A percentile compares a stretch with the other conserved stretches of the same genome.
Evolutionary conservation across 2,113 vertebrate species (phyloP).

Genomic region (Strix uralensis): DNA sequence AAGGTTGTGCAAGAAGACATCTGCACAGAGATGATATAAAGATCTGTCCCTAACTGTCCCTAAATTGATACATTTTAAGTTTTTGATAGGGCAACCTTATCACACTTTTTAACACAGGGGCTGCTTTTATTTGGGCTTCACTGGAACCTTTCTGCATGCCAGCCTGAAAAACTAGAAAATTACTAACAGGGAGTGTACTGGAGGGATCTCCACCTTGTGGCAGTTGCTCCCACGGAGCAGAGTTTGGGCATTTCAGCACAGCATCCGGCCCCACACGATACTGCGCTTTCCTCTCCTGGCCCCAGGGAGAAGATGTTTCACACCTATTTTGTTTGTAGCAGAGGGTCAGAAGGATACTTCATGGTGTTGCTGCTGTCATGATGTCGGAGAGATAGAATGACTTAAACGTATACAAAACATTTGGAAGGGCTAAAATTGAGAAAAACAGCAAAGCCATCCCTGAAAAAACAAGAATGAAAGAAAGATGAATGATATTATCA

Average conservation of each 20-base stretch:
- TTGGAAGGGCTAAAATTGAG: neutral
- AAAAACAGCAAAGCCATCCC: neutral
- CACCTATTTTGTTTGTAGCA: neutral
- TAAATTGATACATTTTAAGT: neutral
- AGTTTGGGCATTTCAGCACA: neutral
- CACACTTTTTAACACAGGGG: neutral
- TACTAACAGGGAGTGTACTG: accelerated
- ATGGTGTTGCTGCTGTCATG: neutral
- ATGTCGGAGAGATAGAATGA: neutral
- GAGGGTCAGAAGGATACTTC: neutral
- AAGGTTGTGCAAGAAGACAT: neutral
- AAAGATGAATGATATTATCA: neutral
- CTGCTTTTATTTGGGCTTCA: neutral
- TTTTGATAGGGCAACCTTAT: neutral
- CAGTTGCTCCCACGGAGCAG: neutral
- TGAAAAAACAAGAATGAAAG: neutral
- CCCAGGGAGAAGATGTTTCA: neutral
- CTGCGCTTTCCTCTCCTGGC: neutral
- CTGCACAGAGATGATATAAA: neutral
- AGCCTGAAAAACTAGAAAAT: neutral
- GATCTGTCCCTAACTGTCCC: neutral
- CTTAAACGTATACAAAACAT: neutral
- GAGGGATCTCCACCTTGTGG: accelerated
- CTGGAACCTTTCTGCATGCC: neutral
- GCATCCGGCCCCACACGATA: neutral